A percentile compares a stretch with the other conserved stretches of the same genome.
Conservation (phyloP, 2,888 invertebrate species). For the Abscondita cerata region DNA sequence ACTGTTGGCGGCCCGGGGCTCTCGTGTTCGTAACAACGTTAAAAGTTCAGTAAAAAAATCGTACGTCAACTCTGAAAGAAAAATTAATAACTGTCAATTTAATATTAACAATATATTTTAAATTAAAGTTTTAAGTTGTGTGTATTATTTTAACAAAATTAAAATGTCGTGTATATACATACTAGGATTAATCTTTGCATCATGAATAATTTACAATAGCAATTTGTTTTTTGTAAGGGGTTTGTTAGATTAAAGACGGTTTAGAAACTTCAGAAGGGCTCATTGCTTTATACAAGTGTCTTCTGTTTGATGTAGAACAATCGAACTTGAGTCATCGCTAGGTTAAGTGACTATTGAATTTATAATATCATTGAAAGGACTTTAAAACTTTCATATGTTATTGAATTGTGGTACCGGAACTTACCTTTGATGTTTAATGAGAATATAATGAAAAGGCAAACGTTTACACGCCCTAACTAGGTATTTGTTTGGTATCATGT, state of each 20-base stretch:
- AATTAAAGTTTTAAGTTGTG: too few species aligned
- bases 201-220: constrained; percentile 23
- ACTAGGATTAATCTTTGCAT: constrained; percentile 19
- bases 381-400: too few species aligned
- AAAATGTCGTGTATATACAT: too few species aligned
- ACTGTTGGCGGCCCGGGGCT: constrained; percentile 40
- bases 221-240: constrained; percentile 25
- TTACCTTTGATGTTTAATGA: constrained; percentile 3
- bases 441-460: too few species aligned
- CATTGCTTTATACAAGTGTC: constrained; percentile 28
- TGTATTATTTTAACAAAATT: too few species aligned
- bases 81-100: too few species aligned
- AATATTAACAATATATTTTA: too few species aligned
- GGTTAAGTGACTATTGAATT: constrained; percentile 37
- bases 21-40: constrained; percentile 35
- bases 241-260: constrained; percentile 19
- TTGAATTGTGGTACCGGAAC: not conserved
- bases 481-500: too few species aligned
- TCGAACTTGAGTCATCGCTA: constrained; percentile 42
- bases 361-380: constrained; percentile 11
- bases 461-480: too few species aligned
- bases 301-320: constrained; percentile 43
- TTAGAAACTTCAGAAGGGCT: constrained; percentile 18
- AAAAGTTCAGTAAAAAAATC: constrained; percentile 7
- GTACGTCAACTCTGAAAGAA: too few species aligned